Evolutionary conservation across 2,113 vertebrate genomes (phyloP), one percentile per base, ranked within the genome.

Genomic region (Platichthys flesus): DNA sequence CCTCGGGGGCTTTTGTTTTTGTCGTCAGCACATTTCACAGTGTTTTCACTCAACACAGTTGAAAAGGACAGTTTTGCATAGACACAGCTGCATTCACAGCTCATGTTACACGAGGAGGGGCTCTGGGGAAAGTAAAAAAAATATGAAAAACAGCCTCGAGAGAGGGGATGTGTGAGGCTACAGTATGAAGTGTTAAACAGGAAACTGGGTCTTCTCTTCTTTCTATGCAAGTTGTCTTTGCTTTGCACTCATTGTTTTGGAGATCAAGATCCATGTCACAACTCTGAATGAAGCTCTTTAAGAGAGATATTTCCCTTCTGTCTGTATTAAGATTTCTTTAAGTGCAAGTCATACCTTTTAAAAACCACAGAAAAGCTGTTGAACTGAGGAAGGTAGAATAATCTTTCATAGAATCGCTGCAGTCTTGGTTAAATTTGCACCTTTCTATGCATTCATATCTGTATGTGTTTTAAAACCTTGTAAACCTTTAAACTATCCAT

Each of bases 31-130:
- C 14, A 52, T 55, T 12, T 4, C 24, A 47, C 12, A 80, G 71
- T 90, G 71, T 90, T 93, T 85, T 72, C 51, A 76, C 73, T 67
- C 60, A 75, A 88, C 67, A 83, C 76, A 65, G 20, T 57, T 49
- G 66, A 20, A 74, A 45, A 71, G 63, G 45, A 62, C 47, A 59
- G 58, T 47, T 83, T 77, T 67, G 56, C 54, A 69, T 56, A 72
- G 52, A 60, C 59, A 42, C 56, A 70, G 61, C 67, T 73, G 75
- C 64, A 64, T 58, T 40, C 62, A 57, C 24, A 42, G 71, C 49
- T 90, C 76, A 37, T 62, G 47, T 91, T 84, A 80, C 86, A 87
- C 5, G 15, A 71, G 80, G 78, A 76, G 71, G 62, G 18, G 75
- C 77, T 67, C 54, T n/a, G 26, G 18, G 15, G 3, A 66, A 37